Evolutionary conservation across 2,888 invertebrate species (phyloP), one percentile per base, ranked within the genome.

Genomic region (Amblyteles armatorius): DNA sequence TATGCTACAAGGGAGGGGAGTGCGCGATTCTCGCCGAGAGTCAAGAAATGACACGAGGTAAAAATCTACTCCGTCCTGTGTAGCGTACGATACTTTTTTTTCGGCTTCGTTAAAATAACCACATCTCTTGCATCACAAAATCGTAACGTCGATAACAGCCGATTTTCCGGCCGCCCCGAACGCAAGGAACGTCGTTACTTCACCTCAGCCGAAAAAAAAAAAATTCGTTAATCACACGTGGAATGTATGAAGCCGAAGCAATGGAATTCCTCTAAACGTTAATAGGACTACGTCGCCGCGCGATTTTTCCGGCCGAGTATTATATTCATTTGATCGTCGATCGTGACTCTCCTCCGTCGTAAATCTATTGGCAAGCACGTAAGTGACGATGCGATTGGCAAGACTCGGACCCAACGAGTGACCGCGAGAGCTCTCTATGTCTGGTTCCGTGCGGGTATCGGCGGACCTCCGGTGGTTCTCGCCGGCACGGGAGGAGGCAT

Each of bases 401-500:
- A 69, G 36, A 3, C 16, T 26, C 16, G 48, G n/a, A 33, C 29
- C 26, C 11, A 11, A 29, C 7, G 50, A 57, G 19, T 72, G 19
- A 26, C 78, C 55, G 60, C 33, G 74, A 85, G 63, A 44, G 3
- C 44, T 11, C 69, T 52, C 82, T 85, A 85, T 83, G 85, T 80
- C 68, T 83, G 92, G 91, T 93, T 93, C 81, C 96, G 95, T 55
- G 96, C 96, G 3, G 96, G 96, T 87, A 96, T 93, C 0, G 96
- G 96, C 26, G 96, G 96, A 6, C 96, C 96, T 19, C 95, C 95
- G 5, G 95, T 94, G 78, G 95, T 95, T 82, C 96, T 94, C 0
- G 95, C 95, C 0, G 96, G 96, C 40, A 95, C 95, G 0, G 95
- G 95, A 1, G 96, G 95, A 0, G 95, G 95, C 55, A 92, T 89